Evolutionary conservation across 2,888 invertebrate genomes (phyloP).

Genomic region (Lysandra bellargus): DNA sequence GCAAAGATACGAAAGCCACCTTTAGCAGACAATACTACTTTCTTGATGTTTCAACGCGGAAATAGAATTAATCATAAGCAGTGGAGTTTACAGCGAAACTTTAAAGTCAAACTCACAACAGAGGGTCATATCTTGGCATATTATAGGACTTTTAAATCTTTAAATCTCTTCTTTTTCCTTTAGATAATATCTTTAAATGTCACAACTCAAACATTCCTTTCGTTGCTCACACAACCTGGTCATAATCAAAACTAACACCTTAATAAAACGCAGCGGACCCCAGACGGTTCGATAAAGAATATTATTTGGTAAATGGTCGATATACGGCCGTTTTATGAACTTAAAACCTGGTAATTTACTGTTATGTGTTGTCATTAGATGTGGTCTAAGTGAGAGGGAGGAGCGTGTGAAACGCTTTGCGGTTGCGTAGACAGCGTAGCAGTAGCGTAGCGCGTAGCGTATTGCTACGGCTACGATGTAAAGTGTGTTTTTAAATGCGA

Average conservation of each 20-base stretch:
- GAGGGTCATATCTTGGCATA: neutral
- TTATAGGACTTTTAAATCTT: too few species aligned
- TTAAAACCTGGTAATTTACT: slow-evolving; percentile 56
- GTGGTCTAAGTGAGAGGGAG: slow-evolving; percentile 45
- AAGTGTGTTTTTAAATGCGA: too few species aligned
- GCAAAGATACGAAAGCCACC: too few species aligned
- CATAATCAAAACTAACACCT: slow-evolving; percentile 25
- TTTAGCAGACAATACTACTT: too few species aligned
- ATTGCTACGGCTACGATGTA: neutral
- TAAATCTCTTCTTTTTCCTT: too few species aligned
- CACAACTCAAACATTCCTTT: neutral
- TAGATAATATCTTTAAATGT: neutral
- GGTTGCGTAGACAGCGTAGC: neutral
- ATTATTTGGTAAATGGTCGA: slow-evolving; percentile 45
- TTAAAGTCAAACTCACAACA: neutral
- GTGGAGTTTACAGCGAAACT: neutral
- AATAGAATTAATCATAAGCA: too few species aligned
- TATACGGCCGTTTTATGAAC: slow-evolving; percentile 54
- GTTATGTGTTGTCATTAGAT: slow-evolving; percentile 47
- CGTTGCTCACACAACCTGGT: neutral
- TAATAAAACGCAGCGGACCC: slow-evolving; percentile 27
- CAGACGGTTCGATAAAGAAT: slow-evolving; percentile 28
- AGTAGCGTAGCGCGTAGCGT: neutral
- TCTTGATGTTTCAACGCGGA: too few species aligned
- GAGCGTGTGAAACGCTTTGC: neutral